A percentile compares a stretch with the other conserved stretches of the same genome.
These are phyloP conservation scores for Saccostrea cuccullata DNA, from an alignment of 1,140 invertebrate genomes.

Conservation along the genomic window DNA sequence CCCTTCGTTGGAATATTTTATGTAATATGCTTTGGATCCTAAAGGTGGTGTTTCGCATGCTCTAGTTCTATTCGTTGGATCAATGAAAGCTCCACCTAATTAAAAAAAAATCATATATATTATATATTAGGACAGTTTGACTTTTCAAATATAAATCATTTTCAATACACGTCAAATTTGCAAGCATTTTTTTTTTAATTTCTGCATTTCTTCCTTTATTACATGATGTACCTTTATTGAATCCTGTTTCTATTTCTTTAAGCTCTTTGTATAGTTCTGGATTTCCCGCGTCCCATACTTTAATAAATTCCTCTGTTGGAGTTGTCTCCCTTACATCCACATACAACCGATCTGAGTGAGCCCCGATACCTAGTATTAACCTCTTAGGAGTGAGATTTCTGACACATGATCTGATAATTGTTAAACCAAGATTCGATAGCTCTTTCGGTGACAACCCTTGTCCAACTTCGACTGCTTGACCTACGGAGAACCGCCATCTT, in stretches of 20 bases:
- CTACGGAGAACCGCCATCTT: slow-evolving; percentile 45
- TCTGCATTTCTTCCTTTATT: not conserved
- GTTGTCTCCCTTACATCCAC: slow-evolving; percentile 48
- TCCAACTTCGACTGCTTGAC: slow-evolving; percentile 55
- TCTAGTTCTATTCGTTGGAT: slow-evolving; percentile 35
- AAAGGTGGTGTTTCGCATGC: slow-evolving; percentile 35
- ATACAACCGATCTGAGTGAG: slow-evolving; percentile 49
- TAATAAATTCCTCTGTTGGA: slow-evolving; percentile 27
- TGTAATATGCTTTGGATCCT: slow-evolving; percentile 36
- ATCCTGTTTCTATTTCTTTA: not conserved
- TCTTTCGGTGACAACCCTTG: not conserved
- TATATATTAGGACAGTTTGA: not conserved
- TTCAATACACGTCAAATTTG: too few relatives aligned
- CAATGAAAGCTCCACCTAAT: slow-evolving; percentile 46
- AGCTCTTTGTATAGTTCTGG: slow-evolving; percentile 7
- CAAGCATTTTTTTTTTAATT: not conserved
- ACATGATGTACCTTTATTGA: not conserved
- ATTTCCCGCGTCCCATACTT: slow-evolving; percentile 51
- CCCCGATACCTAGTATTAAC: slow-evolving; percentile 49
- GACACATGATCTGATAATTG: slow-evolving; percentile 49
- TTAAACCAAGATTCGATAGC: slow-evolving; percentile 43
- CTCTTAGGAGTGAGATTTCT: slow-evolving; percentile 20
- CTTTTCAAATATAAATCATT: too few relatives aligned
- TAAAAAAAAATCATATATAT: not conserved
- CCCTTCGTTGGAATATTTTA: slow-evolving; percentile 33